Percentiles rank a stretch among this genome's conserved stretches.
These are phyloP conservation scores for Uloborus plumipes DNA, from an alignment of 2,888 invertebrate species.

Conservation along the genomic window DNA sequence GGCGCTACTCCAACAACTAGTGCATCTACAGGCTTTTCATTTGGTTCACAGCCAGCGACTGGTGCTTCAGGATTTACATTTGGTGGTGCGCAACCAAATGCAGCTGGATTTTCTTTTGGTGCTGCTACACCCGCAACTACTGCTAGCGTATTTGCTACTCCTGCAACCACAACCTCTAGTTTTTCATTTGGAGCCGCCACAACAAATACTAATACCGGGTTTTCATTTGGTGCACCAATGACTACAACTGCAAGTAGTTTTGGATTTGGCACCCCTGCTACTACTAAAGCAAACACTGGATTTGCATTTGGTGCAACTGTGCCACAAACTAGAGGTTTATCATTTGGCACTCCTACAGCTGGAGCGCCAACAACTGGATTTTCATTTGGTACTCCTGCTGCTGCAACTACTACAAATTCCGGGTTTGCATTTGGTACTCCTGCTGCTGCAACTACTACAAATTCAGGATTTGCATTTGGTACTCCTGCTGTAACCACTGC, in stretches of 20 bases:
- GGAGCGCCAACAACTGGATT: conserved; percentile 28
- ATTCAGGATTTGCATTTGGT: conserved; percentile 31
- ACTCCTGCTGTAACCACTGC: conserved; percentile 1
- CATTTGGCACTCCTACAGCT: conserved; percentile 25
- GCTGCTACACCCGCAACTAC: conserved; percentile 25
- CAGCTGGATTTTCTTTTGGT: conserved; percentile 18
- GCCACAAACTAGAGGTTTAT: neutral
- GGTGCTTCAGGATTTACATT: conserved; percentile 6
- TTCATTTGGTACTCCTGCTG: conserved; percentile 28
- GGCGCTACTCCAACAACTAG: conserved; percentile 26
- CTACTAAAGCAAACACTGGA: conserved; percentile 9
- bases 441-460: conserved; percentile 19
- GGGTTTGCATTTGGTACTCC: conserved; percentile 32
- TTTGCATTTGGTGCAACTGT: conserved; percentile 38
- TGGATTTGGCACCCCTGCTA: conserved; percentile 11
- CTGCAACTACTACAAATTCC: conserved; percentile 14
- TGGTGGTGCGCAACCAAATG: conserved; percentile 10
- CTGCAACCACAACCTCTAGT: conserved; percentile 20
- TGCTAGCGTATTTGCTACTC: conserved; percentile 27
- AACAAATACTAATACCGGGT: conserved; percentile 20
- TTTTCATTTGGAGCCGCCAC: conserved; percentile 30
- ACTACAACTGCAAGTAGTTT: conserved; percentile 19
- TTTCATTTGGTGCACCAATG: conserved; percentile 26
- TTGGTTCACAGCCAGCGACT: conserved; percentile 23
- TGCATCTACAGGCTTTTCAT: conserved; percentile 34